These are phyloP conservation scores for Oncorhynchus masou DNA, from an alignment of 2,113 vertebrate genomes.

Conservation along the genomic window DNA sequence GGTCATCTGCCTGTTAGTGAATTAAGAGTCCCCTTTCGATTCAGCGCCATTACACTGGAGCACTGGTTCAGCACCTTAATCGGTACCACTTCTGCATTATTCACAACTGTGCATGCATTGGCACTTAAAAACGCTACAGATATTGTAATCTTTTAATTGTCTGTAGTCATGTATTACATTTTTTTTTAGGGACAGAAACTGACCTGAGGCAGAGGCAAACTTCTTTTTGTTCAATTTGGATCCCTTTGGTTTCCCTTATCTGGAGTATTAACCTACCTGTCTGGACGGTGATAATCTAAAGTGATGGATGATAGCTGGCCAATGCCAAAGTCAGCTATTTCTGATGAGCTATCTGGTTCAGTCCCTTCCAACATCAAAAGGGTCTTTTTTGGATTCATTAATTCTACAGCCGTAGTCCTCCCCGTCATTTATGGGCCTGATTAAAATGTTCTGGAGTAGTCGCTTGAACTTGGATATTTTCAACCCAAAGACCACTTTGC, in stretches of 20 bases:
- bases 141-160: not conserved
- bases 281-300: conserved; percentile 54
- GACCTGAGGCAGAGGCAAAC: conserved; percentile 20
- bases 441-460: conserved; percentile 63
- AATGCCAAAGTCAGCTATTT: conserved; percentile 65
- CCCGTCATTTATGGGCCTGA: conserved; percentile 59
- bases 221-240: conserved; percentile 18
- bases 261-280: conserved; percentile 61
- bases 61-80: conserved; percentile 15
- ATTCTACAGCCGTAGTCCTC: conserved; percentile 51
- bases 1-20: conserved; percentile 24
- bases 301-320: conserved; percentile 63
- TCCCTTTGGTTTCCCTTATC: conserved; percentile 40
- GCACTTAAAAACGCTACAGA: too few species aligned
- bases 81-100: not conserved
- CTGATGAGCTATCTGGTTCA: conserved; percentile 58
- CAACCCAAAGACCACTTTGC: not conserved
- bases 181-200: conserved; percentile 17
- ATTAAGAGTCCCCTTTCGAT: not conserved
- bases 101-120: not conserved
- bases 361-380: conserved; percentile 63
- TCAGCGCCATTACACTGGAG: conserved; percentile 12
- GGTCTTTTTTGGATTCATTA: conserved; percentile 60
- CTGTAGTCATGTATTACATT: conserved; percentile 12
- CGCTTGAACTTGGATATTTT: conserved; percentile 30